These are phyloP conservation scores for Pterois miles DNA, from an alignment of 2,797 vertebrate genomes.

Conservation along the genomic window DNA sequence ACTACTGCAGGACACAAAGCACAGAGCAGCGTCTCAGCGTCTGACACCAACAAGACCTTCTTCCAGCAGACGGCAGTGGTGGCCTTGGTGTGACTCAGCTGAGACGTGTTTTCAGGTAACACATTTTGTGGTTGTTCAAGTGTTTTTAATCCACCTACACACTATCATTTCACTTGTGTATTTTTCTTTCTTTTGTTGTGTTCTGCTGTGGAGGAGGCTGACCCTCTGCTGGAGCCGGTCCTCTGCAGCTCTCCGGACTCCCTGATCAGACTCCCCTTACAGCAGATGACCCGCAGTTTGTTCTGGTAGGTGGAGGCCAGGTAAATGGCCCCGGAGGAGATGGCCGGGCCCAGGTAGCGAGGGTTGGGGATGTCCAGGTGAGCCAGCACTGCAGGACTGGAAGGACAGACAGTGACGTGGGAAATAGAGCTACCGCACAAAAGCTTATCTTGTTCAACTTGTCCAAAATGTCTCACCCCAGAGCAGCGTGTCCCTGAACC, in stretches of 20 bases:
- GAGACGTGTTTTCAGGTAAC: neutral
- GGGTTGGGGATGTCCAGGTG: conserved; percentile 95
- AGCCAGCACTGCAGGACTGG: conserved; percentile 89
- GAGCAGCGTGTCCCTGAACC: conserved; percentile 92
- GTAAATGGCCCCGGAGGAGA: conserved; percentile 95
- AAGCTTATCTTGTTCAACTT: neutral
- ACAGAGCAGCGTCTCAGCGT: neutral
- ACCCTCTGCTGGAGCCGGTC: conserved; percentile 91
- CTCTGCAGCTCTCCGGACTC: conserved; percentile 91
- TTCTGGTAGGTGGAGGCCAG: conserved; percentile 98
- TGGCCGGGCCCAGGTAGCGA: conserved; percentile 95
- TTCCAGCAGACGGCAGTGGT: conserved; percentile 58
- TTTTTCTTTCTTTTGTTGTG: neutral
- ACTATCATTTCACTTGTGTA: neutral
- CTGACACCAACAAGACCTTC: too few relatives aligned
- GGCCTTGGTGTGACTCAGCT: neutral
- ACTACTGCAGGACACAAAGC: conserved; percentile 79
- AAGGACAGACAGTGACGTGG: neutral
- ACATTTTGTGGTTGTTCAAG: neutral
- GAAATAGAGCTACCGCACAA: neutral
- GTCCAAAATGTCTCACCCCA: conserved; percentile 85
- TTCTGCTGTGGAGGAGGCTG: conserved; percentile 22
- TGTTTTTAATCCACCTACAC: conserved; percentile 24
- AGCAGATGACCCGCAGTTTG: conserved; percentile 97
- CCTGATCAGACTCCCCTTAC: conserved; percentile 92